Evolutionary conservation across 2,888 invertebrate genomes (phyloP).

Genomic region (Gandaritis pyraliata): DNA sequence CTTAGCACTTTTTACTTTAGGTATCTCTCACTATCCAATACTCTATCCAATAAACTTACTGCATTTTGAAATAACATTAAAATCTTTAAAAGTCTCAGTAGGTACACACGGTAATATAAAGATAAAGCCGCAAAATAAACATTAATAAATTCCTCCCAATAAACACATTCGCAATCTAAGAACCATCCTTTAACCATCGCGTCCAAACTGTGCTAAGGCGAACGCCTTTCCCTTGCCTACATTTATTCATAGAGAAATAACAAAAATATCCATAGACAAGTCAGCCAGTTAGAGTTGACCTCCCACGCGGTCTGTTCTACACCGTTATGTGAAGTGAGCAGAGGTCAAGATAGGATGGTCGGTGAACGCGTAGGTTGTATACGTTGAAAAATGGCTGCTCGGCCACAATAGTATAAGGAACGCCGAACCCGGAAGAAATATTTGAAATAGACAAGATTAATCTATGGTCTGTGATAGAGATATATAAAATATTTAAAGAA

Average conservation of each 20-base stretch:
- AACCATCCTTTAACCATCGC: constrained; percentile 47
- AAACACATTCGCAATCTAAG: constrained; percentile 41
- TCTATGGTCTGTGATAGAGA: constrained; percentile 49
- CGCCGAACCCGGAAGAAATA: constrained; percentile 79
- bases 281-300: constrained; percentile 56
- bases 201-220: constrained; percentile 81
- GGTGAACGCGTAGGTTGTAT: constrained; percentile 76
- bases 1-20: too few relatives aligned
- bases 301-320: constrained; percentile 30
- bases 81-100: neutral
- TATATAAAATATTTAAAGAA: constrained; percentile 20
- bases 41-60: too few relatives aligned
- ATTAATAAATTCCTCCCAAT: constrained; percentile 35
- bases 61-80: too few relatives aligned
- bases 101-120: constrained; percentile 3
- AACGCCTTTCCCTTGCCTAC: constrained; percentile 81
- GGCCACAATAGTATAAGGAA: constrained; percentile 75
- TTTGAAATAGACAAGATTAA: constrained; percentile 77
- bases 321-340: constrained; percentile 39
- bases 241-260: constrained; percentile 84
- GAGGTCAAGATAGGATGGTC: constrained; percentile 58
- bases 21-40: too few relatives aligned
- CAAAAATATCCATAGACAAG: constrained; percentile 81
- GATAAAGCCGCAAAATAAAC: constrained; percentile 20
- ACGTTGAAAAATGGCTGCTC: constrained; percentile 79